phyloP scores from a whole-genome alignment of 2,797 vertebrate species.

The Kryptolebias ocellatus region DNA sequence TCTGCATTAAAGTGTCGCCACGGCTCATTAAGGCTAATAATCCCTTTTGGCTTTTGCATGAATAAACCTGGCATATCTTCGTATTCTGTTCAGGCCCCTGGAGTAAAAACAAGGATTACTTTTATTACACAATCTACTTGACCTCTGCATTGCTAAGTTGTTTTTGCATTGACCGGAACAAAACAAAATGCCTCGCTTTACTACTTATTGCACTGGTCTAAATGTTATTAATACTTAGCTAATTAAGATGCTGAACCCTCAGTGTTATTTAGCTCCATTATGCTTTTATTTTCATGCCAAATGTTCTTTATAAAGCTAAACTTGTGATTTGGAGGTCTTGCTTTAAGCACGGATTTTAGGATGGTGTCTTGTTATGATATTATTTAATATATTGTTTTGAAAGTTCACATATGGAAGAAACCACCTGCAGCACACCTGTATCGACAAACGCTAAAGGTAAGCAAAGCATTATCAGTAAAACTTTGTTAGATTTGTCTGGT shows the following conservation, averaged over 20 bases:
- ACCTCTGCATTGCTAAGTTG: constrained; percentile 44
- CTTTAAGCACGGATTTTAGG: neutral
- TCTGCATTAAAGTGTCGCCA: constrained; percentile 45
- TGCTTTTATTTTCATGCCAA: too few species aligned
- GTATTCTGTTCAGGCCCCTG: constrained; percentile 40
- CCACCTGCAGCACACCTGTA: too few species aligned
- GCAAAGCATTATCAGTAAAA: too few species aligned
- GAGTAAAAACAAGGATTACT: constrained; percentile 46
- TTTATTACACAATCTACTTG: constrained; percentile 35
- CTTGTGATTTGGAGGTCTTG: neutral
- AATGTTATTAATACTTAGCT: neutral
- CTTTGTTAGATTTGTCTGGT: too few species aligned
- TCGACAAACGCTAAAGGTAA: too few species aligned
- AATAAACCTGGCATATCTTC: constrained; percentile 42
- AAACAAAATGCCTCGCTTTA: constrained; percentile 36
- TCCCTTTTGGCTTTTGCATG: constrained; percentile 54
- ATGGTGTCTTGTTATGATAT: too few species aligned
- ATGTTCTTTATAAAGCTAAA: neutral
- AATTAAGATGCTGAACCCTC: neutral
- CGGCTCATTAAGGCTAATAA: constrained; percentile 59
- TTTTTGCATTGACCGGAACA: constrained; percentile 41
- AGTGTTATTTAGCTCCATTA: too few species aligned
- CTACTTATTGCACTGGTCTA: neutral
- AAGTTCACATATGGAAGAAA: too few species aligned
- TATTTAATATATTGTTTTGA: too few species aligned